Evolutionary conservation across 2,888 invertebrate species (phyloP), one percentile per base, ranked within the genome.

Genomic region (Uropetala carovei): DNA sequence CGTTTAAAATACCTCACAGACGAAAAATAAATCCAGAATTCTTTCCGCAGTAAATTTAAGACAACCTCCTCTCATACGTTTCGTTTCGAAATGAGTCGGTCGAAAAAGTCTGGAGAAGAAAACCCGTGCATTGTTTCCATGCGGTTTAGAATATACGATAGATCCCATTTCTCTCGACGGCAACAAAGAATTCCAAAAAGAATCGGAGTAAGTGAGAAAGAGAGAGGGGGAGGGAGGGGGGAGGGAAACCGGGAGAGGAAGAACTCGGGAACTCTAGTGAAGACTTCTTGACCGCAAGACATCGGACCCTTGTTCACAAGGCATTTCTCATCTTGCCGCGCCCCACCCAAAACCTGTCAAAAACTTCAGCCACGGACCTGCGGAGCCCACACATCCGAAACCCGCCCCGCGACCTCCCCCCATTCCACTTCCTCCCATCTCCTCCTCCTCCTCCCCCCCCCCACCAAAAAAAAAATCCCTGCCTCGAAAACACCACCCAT

Each of bases 261-360:
- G 30, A 7, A 14, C 9, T 22, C 43, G 9, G 30, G 30, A 10
- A 18, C 16, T 82, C 56, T 82, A 16, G 22, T 30, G 14, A 18
- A 30, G 43, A 27, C 27, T 18, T 82, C 82, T 82, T 82, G 82
- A 27, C 27, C 11, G 82, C 30, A 10, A 22, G 82, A 30, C 82
- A 82, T 30, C 16, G 82, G 43, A 9, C 30, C 82, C 14, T 82
- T 82, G 82, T 43, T 30, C 56, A 43, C 16, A 43, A 82, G 43
- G 56, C 8, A 82, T 82, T 43, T 82, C 82, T 82, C 82, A 82
- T 82, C 43, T 82, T 22, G 30, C 82, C 11, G 30, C 16, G 82
- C 16, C 18, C 56, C 82, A 30, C 82, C 82, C 56, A 82, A 82
- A 82, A 18, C 43, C 82, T 82, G 82, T 82, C 82, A 27, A 43